A percentile compares a stretch with the other conserved stretches of the same genome.
These are phyloP conservation scores for Myioborus miniatus DNA, from an alignment of 2,797 vertebrate genomes.

Conservation along the genomic window DNA sequence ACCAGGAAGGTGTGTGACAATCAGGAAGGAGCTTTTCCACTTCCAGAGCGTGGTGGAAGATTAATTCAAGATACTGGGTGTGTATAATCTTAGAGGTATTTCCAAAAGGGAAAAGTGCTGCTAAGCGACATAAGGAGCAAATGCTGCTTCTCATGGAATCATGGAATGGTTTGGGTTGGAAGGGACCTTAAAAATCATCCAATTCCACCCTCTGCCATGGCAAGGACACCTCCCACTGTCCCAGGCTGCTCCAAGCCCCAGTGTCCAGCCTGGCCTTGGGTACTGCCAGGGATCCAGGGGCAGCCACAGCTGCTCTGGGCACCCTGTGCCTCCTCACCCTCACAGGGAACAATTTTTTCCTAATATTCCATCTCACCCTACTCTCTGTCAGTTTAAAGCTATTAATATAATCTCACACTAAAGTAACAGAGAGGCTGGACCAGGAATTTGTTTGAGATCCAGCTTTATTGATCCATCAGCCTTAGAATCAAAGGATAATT, in stretches of 20 bases:
- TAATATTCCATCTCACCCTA: accelerated
- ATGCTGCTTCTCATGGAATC: not conserved
- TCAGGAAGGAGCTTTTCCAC: not conserved
- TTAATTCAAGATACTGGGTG: not conserved
- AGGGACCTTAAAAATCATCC: not conserved
- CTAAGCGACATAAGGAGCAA: not conserved
- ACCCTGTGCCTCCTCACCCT: accelerated
- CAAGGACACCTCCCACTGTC: not conserved
- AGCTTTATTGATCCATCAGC: not conserved
- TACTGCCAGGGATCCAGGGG: not conserved
- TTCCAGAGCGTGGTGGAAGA: not conserved
- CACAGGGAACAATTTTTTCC: accelerated
- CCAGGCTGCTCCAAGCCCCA: not conserved
- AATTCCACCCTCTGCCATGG: accelerated
- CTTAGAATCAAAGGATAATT: not conserved
- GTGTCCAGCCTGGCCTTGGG: accelerated
- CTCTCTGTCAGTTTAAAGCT: not conserved
- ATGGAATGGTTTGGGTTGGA: not conserved
- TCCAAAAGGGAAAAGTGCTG: not conserved
- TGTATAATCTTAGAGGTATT: not conserved
- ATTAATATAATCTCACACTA: not conserved
- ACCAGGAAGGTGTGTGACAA: not conserved
- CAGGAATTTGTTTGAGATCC: accelerated
- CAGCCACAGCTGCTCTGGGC: not conserved
- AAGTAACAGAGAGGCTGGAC: accelerated